Conservation (phyloP, 1,140 invertebrate genomes). For the Streblospio benedicti region DNA sequence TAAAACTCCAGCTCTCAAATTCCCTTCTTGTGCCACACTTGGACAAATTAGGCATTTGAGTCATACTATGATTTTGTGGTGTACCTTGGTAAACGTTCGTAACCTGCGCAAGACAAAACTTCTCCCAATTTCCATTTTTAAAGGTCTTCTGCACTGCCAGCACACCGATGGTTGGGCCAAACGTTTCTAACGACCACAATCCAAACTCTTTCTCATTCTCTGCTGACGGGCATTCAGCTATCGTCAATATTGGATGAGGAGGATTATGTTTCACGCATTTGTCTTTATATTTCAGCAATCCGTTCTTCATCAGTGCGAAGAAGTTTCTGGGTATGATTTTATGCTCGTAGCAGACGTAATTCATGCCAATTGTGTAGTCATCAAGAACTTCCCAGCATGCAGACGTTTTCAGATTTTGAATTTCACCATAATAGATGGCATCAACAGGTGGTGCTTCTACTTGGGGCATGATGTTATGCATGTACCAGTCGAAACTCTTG, state of each 20-base stretch:
- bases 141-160: too few species aligned
- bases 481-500: conserved; percentile 12
- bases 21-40: conserved; percentile 3
- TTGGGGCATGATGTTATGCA: conserved; percentile 10
- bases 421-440: conserved; percentile 15
- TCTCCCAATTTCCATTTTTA: too few species aligned
- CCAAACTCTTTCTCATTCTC: not conserved
- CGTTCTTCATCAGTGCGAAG: conserved; percentile 9
- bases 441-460: conserved; percentile 6
- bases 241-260: not conserved
- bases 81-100: conserved; percentile 12
- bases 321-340: conserved; percentile 19
- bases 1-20: conserved; percentile 17
- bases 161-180: not conserved
- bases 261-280: conserved; percentile 11
- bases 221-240: conserved; percentile 7
- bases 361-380: conserved; percentile 18
- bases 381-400: conserved; percentile 12
- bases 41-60: conserved; percentile 19
- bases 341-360: conserved; percentile 15
- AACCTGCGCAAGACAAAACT: too few species aligned
- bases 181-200: not conserved
- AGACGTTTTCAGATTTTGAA: conserved; percentile 13
- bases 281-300: conserved; percentile 11
- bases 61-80: conserved; percentile 7